These are phyloP conservation scores for Zeugodacus cucurbitae DNA, from an alignment of 1,140 invertebrate genomes.

Conservation along the genomic window DNA sequence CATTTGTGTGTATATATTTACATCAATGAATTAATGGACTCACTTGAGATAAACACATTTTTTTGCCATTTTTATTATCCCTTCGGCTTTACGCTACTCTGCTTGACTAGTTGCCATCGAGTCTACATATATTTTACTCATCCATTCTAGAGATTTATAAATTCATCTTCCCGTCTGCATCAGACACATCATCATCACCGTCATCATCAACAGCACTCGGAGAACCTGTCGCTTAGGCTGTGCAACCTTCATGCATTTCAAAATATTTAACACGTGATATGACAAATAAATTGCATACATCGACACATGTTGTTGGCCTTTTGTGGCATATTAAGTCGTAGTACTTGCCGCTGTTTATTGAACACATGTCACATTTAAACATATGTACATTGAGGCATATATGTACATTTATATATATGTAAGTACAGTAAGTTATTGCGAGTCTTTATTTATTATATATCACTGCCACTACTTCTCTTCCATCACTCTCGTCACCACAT, in stretches of 20 bases:
- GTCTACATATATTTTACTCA: neutral
- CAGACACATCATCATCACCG: neutral
- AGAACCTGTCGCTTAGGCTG: neutral
- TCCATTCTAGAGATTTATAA: neutral
- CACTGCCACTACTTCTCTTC: neutral
- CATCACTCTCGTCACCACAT: neutral
- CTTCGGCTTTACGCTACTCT: neutral
- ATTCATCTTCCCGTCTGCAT: neutral
- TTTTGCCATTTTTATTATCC: neutral
- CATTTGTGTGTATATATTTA: neutral
- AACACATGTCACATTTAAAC: neutral
- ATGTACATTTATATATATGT: neutral
- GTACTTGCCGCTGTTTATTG: neutral
- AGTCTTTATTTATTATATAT: too few relatives aligned
- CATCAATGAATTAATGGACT: neutral
- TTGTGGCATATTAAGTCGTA: neutral
- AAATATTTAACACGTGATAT: slow-evolving; percentile 45
- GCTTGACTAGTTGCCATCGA: neutral
- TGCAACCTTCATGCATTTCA: slow-evolving; percentile 25
- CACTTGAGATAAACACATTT: neutral
- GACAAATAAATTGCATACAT: slow-evolving; percentile 45
- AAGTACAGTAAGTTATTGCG: neutral
- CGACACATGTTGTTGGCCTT: slow-evolving; percentile 14
- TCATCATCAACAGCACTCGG: neutral
- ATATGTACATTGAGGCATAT: neutral